phyloP scores from a whole-genome alignment of 2,888 invertebrate species.

The Adelphocoris suturalis region DNA sequence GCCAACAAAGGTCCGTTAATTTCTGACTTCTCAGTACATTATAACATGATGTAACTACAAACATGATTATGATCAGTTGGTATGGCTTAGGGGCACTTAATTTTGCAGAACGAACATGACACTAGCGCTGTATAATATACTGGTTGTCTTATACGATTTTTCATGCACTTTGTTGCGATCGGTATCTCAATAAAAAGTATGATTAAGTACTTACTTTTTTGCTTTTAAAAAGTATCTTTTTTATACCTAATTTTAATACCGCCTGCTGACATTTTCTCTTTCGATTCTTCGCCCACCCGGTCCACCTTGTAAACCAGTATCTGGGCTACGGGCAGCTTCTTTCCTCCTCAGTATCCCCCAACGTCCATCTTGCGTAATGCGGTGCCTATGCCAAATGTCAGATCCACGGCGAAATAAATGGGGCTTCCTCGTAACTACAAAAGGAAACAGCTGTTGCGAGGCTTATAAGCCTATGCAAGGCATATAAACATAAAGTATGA shows the following conservation, averaged over 20 bases:
- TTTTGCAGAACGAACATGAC: background rate
- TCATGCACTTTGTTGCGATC: background rate
- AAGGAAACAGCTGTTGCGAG: too few species aligned
- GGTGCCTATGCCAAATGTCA: constrained; percentile 7
- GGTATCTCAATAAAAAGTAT: background rate
- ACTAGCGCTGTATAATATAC: background rate
- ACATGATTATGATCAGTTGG: too few species aligned
- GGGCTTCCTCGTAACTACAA: too few species aligned
- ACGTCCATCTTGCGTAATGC: constrained; percentile 33
- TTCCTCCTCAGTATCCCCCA: background rate
- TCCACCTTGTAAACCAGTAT: constrained; percentile 62
- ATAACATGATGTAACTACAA: too few species aligned
- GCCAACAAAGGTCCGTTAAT: too few species aligned
- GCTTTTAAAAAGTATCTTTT: background rate
- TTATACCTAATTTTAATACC: background rate
- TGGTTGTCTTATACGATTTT: background rate
- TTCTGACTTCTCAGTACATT: too few species aligned
- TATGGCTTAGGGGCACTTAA: too few species aligned
- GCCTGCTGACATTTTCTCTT: constrained; percentile 13
- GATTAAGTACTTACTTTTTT: too few species aligned
- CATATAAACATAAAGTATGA: constrained; percentile 8
- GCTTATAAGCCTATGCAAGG: background rate
- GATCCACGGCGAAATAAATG: background rate
- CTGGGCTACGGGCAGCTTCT: background rate
- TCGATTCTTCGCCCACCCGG: constrained; percentile 30